These are phyloP conservation scores for Rhagonycha lutea DNA, from an alignment of 2,888 invertebrate genomes.

Conservation along the genomic window DNA sequence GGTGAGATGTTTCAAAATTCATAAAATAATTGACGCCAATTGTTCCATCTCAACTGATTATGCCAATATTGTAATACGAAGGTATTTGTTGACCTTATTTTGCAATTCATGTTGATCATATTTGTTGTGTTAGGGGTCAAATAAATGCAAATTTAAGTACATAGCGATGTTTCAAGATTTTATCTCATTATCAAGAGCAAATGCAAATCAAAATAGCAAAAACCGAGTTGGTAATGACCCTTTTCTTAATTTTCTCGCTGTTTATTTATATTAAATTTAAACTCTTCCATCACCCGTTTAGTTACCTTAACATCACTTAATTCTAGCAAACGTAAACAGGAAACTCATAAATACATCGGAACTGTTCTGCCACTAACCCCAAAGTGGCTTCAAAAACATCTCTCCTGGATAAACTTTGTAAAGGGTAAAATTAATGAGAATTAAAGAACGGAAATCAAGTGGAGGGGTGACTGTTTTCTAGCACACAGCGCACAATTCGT, in stretches of 20 bases:
- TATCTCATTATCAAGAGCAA: not conserved
- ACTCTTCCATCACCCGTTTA: not conserved
- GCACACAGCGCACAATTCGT: no score
- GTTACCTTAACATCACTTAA: not conserved
- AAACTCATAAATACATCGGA: no score
- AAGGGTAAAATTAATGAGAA: no score
- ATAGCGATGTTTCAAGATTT: not conserved
- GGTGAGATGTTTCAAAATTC: not conserved
- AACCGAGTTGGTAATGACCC: not conserved
- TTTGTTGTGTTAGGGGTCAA: not conserved
- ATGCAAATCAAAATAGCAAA: not conserved
- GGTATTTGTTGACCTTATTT: not conserved
- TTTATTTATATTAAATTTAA: not conserved
- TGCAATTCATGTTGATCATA: not conserved
- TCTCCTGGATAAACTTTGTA: no score
- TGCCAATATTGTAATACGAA: not conserved
- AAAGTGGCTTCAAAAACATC: no score
- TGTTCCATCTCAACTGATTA: not conserved
- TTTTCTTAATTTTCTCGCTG: no score
- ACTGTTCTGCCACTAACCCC: no score
- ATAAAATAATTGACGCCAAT: not conserved
- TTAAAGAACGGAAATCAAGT: no score
- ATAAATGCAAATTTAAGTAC: not conserved
- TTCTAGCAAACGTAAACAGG: not conserved
- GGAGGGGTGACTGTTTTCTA: no score